Base-by-base conservation (phyloP, 2,113 vertebrate species). In the Pteronura brasiliensis region DNA sequence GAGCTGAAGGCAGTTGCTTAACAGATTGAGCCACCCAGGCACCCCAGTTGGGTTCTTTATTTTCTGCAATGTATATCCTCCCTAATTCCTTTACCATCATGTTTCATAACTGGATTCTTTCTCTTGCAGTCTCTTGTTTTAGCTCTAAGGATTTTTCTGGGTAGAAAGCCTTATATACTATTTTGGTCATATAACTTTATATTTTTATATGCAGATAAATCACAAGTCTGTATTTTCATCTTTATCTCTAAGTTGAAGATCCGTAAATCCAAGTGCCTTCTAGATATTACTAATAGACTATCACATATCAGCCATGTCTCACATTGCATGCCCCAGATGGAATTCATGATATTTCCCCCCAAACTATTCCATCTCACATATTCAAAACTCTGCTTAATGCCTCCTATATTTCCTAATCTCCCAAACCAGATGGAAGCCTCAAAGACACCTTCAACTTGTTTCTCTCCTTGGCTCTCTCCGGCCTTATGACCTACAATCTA, bases 251-350 rank as follows among this genome's bases (percentile, higher is more conserved):
- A 57, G 1, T 47, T 86, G 34, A 95, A 49, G 74, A 72, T 49
- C 57, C 3, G n/a, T 71, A 80, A 57, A 71, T 57, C 34, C 57
- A 80, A 72, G 34, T 36, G 27, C 2, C 67, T 93, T 89, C 44
- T 82, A 93, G 79, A n/a, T 74, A 89, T 86, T 96, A 85, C 34
- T 39, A 81, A 71, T 14, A 93, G 55, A 82, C 21, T 87, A 77
- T 65, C 17, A 74, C 31, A 13, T 1, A 74, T 80, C n/a, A 36
- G 21, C 47, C 49, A 83, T 63, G 12, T 76, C 39, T 52, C 21
- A 88, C 12, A 93, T 34, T 20, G 18, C 34, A n/a, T 82, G 10
- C 34, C 29, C 39, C 42, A 83, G 88, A 76, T 10, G 7, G 18
- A 96, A 93, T 88, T 82, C 57, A 25, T 47, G 55, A 3, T 88